Evolutionary conservation across 2,888 invertebrate genomes (phyloP), one percentile per base, ranked within the genome.

Genomic region (Polydrusus pterygomalis): DNA sequence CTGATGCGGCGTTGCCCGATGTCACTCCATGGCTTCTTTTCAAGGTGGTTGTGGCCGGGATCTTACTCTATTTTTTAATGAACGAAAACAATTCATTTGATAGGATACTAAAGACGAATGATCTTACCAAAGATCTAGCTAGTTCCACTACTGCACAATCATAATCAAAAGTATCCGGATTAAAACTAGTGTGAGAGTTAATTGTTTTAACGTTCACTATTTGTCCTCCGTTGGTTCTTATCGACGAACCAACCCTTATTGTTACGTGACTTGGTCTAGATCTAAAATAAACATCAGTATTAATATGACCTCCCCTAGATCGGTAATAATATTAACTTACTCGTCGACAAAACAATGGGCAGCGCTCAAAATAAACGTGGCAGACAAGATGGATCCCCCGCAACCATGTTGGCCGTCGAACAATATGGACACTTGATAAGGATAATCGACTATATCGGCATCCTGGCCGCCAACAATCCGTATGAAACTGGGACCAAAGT

Each of bases 351-450:
- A 78, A 89, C 0, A 80, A 67, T 81, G 81, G 6, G 89, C 90
- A 1, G 90, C 90, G 0, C 90, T 90, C 20, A 91, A 81, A 38
- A 90, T 83, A 87, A 89, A 90, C 1, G 85, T 79, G 18, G 86
- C 87, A 0, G 88, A 89, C 82, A 90, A 78, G 20, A 90, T 88
- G 0, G 89, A 89, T 0, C 89, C 91, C 0, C 91, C 91, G 71
- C 91, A 91, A 75, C 88, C 88, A n/a, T 90, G 90, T 75, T 85
- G 86, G 0, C 87, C 87, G 79, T 87, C 86, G 82, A 89, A 88
- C 7, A 89, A 80, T 2, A 91, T 81, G 0, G 90, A 90, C 15
- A 89, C 88, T 82, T 90, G 90, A 88, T 90, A 90, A 0, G 91
- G 91, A 1, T 90, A 88, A 0, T 89, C 88, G 0, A 86, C 85